A percentile compares a stretch with the other conserved stretches of the same genome.
Conservation (phyloP, 2,113 vertebrate species). For the Hemiprocne comata region DNA sequence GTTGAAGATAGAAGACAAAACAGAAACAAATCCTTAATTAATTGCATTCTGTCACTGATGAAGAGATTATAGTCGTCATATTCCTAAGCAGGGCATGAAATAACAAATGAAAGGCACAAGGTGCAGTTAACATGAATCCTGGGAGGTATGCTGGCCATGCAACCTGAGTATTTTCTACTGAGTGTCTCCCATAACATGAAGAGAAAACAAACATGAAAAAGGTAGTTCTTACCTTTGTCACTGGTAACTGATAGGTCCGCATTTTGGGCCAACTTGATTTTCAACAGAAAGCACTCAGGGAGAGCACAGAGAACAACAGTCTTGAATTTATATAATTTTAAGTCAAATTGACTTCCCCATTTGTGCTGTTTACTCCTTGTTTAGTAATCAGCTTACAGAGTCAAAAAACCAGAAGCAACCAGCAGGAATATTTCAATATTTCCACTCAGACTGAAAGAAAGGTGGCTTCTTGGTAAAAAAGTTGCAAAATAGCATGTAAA, state of each 20-base stretch:
- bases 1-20: not conserved
- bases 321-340: not conserved
- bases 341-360: not conserved
- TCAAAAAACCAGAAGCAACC: not conserved
- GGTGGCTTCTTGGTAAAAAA: not conserved
- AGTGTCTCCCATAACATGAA: not conserved
- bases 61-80: not conserved
- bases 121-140: not conserved
- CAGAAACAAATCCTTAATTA: not conserved
- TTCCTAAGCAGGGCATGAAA: not conserved
- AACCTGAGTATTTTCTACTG: not conserved
- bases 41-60: not conserved
- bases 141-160: not conserved
- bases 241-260: not conserved
- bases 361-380: not conserved
- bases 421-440: not conserved
- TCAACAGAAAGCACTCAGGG: not conserved
- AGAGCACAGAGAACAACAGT: not conserved
- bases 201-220: not conserved
- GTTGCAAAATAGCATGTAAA: not conserved
- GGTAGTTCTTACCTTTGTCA: not conserved
- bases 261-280: not conserved
- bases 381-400: not conserved
- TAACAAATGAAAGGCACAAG: not conserved
- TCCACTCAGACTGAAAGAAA: not conserved